Evolutionary conservation across 2,888 invertebrate genomes (phyloP), one percentile per base, ranked within the genome.

Genomic region (Rhabditoides inermis): DNA sequence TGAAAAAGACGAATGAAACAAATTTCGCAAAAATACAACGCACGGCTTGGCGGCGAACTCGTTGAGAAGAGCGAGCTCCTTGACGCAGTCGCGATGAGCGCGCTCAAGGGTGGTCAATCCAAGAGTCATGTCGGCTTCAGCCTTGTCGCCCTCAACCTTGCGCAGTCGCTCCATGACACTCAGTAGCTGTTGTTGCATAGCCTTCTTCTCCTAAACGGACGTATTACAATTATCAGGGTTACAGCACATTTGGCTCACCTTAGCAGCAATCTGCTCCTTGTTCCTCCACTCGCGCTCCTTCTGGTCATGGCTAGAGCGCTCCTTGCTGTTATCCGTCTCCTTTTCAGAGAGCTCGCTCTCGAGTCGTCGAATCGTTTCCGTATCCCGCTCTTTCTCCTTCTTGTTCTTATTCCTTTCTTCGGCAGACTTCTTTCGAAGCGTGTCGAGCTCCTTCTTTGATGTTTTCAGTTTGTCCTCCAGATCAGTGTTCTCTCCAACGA

Each of bases 351-450:
- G 5, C 4, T 51, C 53, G 7, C 5, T 23, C 42, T 41, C 46
- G 28, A 36, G 5, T n/a, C 48, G 27, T 22, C 53, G 42, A 25
- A 49, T 37, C 36, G n/a, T 49, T 26, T 58, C 54, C 12, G 41
- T 20, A 23, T 49, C 52, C 20, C 53, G 49, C 22, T 58, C 64
- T 46, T 60, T 54, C 39, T 66, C 64, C 46, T 61, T 62, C 37
- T 60, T 65, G 10, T 49, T 36, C 53, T 61, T 61, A 7, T 51
- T 41, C 28, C 60, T 52, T 40, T 66, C 66, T 25, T 66, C 66
- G 2, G 53, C 49, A 6, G 56, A 49, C 55, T 64, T 63, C 57
- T 67, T 67, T 51, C 65, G 64, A 41, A 63, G 30, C 22, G 53
- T 49, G 30, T 67, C 67, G 30, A 61, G 32, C 25, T 67, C 64